Evolutionary conservation across 2,113 vertebrate species (phyloP), one percentile per base, ranked within the genome.

Genomic region (Nematolebias whitei): DNA sequence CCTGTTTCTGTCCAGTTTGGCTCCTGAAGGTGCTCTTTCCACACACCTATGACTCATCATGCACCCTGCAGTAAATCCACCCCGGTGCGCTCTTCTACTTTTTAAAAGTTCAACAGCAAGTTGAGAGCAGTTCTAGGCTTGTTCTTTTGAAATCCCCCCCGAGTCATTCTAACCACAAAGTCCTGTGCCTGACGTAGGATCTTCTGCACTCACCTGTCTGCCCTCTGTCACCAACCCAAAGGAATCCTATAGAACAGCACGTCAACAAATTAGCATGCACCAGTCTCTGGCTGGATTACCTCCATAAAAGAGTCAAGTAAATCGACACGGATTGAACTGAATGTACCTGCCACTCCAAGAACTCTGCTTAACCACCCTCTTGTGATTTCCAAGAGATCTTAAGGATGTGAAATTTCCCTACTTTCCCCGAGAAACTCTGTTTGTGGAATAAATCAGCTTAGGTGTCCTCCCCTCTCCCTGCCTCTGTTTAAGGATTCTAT

Each of bases 291-390:
- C 12, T 38, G 29, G 52, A 55, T 55, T 55, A 55, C 15, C 10
- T 55, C 19, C 32, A 38, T 39, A 19, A 55, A 52, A 55, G 32
- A 55, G n/a, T 38, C 19, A n/a, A 20, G 32, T 38, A 55, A 55
- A 38, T 38, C 52, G 20, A 18, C 1, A 53, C 29, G 51, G 51
- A 32, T 53, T n/a, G 26, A 32, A n/a, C 16, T 29, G 22, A 52
- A 29, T 29, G 26, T 52, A 29, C 23, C 24, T 52, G 50, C 26
- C 24, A 53, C 51, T 53, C 12, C 18, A 53, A 53, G 12, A 2
- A 12, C 32, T 12, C n/a, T 55, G 11, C 24, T 14, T 10, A 38
- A 20, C 18, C 12, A 35, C 8, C 29, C 52, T 11, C n/a, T 19
- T 55, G 32, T 55, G n/a, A 55, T 35, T 39, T 32, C 19, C 14